Percentiles rank a stretch among this genome's conserved stretches.
Evolutionary conservation across 2,113 vertebrate species (phyloP).

Genomic region (Trochalopteron elliotii): DNA sequence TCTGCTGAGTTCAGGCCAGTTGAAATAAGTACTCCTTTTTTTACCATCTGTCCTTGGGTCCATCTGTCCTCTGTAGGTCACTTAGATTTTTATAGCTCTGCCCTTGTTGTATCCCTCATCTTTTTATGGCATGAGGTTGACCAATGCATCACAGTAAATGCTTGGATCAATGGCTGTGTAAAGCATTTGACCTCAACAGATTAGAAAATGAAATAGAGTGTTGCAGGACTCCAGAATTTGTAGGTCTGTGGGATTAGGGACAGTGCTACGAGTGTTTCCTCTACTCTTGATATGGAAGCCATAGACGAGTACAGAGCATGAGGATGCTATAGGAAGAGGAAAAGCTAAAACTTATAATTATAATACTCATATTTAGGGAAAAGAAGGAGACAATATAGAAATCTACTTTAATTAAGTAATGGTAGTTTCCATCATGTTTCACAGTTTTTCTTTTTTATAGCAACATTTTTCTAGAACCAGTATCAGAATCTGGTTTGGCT

Average conservation of each 20-base stretch:
- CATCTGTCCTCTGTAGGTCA: neutral
- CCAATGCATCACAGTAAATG: neutral
- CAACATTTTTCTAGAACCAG: neutral
- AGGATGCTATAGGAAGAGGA: neutral
- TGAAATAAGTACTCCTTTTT: neutral
- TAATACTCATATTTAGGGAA: neutral
- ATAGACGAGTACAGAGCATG: neutral
- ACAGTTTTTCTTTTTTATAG: neutral
- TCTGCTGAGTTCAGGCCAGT: neutral
- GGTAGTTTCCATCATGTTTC: neutral
- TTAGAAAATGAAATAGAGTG: neutral
- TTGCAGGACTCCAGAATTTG: neutral
- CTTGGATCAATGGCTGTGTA: neutral
- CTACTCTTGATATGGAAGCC: neutral
- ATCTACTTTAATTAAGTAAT: neutral
- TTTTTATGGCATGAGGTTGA: neutral
- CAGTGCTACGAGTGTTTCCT: neutral
- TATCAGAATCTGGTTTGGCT: neutral
- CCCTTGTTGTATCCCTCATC: neutral
- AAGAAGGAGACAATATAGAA: neutral
- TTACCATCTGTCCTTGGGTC: neutral
- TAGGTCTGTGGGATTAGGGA: neutral
- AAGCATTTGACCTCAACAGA: neutral
- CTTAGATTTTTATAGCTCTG: neutral
- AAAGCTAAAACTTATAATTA: neutral